Evolutionary conservation across 2,113 vertebrate species (phyloP).

Genomic region (Mugil cephalus): DNA sequence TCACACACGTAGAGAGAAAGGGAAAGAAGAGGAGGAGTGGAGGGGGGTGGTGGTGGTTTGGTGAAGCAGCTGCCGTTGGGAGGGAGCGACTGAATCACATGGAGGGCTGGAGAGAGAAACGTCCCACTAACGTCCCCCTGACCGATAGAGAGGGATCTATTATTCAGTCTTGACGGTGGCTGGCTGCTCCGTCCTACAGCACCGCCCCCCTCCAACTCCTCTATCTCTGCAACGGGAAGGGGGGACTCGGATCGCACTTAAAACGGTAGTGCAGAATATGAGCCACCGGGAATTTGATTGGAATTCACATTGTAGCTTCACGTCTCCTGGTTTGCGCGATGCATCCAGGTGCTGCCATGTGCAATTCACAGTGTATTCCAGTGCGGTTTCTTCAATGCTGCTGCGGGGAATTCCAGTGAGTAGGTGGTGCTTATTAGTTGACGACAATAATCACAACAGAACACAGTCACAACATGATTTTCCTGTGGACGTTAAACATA

Average conservation of each 20-base stretch:
- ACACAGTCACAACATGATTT: too few relatives aligned
- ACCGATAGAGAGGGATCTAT: slow-evolving; percentile 73
- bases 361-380: slow-evolving; percentile 14
- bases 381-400: neutral
- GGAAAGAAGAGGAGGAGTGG: slow-evolving; percentile 14
- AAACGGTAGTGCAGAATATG: slow-evolving; percentile 17
- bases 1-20: slow-evolving; percentile 32
- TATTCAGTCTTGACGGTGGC: slow-evolving; percentile 65
- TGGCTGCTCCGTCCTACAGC: slow-evolving; percentile 53
- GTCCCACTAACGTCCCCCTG: slow-evolving; percentile 71
- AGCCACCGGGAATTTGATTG: neutral
- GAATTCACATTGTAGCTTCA: neutral
- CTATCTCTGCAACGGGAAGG: slow-evolving; percentile 26
- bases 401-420: neutral
- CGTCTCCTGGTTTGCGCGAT: neutral
- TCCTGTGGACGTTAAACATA: neutral
- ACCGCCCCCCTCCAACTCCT: slow-evolving; percentile 28
- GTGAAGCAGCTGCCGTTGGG: slow-evolving; percentile 70
- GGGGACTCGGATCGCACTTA: slow-evolving; percentile 15
- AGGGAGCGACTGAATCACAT: slow-evolving; percentile 70
- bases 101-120: slow-evolving; percentile 55
- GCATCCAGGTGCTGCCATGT: neutral
- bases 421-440: neutral
- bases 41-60: slow-evolving; percentile 50
- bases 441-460: too few relatives aligned